Percentiles rank a stretch among this genome's conserved stretches.
These are phyloP conservation scores for Ursus arctos DNA, from an alignment of 2,113 vertebrate species.

Conservation along the genomic window DNA sequence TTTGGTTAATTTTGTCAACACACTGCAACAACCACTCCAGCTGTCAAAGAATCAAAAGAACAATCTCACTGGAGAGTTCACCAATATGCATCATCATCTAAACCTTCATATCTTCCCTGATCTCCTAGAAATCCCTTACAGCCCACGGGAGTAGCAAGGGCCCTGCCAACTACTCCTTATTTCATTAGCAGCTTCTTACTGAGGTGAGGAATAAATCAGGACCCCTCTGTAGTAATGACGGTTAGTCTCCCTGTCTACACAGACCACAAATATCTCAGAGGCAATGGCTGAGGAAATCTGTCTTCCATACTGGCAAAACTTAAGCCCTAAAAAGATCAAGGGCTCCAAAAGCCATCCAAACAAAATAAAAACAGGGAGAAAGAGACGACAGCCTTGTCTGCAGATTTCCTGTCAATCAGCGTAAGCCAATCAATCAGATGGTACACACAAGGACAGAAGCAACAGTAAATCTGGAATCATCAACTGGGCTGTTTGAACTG, in stretches of 20 bases:
- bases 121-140: constrained; percentile 14
- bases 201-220: background rate
- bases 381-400: background rate
- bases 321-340: background rate
- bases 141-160: background rate
- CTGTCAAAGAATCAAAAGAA: constrained; percentile 46
- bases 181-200: background rate
- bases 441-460: constrained; percentile 15
- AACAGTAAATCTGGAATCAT: constrained; percentile 11
- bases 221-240: background rate
- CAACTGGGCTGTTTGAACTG: constrained; percentile 28
- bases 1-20: constrained; percentile 20
- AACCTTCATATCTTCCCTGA: background rate
- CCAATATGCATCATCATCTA: background rate
- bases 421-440: constrained; percentile 15
- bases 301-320: background rate
- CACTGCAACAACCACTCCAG: background rate
- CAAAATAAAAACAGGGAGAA: constrained; percentile 31
- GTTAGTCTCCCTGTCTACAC: constrained; percentile 19
- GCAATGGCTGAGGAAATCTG: background rate
- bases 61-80: background rate
- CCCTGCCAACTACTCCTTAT: background rate
- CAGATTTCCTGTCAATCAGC: background rate
- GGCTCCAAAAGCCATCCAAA: background rate
- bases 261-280: constrained; percentile 52